Evolutionary conservation across 2,797 vertebrate species (phyloP), one percentile per base, ranked within the genome.

Genomic region (Arrhamphus sclerolepis): DNA sequence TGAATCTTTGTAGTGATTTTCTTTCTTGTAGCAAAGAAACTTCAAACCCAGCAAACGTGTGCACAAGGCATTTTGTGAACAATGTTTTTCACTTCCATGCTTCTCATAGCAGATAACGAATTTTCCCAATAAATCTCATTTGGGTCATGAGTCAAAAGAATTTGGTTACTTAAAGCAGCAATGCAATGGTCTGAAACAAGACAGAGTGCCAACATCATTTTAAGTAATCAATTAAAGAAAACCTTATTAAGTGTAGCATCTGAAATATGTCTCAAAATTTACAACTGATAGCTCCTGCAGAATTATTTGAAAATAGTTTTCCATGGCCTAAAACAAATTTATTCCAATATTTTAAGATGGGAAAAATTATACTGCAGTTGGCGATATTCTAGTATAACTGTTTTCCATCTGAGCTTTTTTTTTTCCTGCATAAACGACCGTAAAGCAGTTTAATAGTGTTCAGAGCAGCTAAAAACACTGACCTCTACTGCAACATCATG

Each of bases 31-130:
- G 42, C 62, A 73, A 52, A 68, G 60, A 44, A 28, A 31, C 38
- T 67, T 48, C 51, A 51, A 62, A 52, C 67, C 56, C 16, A 47
- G 29, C 8, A 9, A 4, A 7, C 7, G 26, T 28, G 26, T 29
- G 29, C 8, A 9, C 8, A 29, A 22, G 39, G 42, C 11, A 57
- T 72, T 66, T 63, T 58, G 65, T 72, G 10, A 34, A 34, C 31
- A 34, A 34, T 34, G 31, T 13, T 34, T 34, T 34, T 2, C 31
- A 34, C 9, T 34, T 34, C 19, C 19, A 26, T 47, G 24, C 46
- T 66, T 66, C 60, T 28, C 24, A 43, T 21, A 41, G 68, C 20
- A 61, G 72, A 75, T 75, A 77, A 50, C 0, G 77, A 80, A 75
- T 53, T 47, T 41, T 31, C 66, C 20, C 72, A 11, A 60, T 73